phyloP scores from a whole-genome alignment of 2,888 invertebrate species.

The Drosophila leonis region DNA sequence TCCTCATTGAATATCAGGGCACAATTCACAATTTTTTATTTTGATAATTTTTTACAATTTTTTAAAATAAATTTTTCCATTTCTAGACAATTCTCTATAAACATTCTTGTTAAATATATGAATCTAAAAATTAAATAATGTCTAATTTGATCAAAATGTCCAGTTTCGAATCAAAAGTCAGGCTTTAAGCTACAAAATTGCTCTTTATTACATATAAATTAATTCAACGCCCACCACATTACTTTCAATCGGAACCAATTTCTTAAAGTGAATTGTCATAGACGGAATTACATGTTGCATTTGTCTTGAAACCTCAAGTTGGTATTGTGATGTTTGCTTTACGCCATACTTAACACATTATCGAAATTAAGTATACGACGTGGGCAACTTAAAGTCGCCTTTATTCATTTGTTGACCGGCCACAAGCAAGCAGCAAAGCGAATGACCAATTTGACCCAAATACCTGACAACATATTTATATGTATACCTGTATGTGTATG shows the following conservation, averaged over 20 bases:
- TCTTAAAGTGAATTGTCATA: background rate
- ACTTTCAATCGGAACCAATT: background rate
- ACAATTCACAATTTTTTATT: background rate
- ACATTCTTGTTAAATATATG: no score
- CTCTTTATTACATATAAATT: background rate
- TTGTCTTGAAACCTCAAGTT: background rate
- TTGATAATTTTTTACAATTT: background rate
- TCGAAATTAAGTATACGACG: constrained; percentile 48
- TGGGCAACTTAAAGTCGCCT: constrained; percentile 42
- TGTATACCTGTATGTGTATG: background rate
- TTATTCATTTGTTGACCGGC: constrained; percentile 47
- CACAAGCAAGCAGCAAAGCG: constrained; percentile 28
- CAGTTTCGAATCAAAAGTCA: no score
- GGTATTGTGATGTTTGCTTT: background rate
- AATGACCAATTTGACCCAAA: constrained; percentile 46
- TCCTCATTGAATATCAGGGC: no score
- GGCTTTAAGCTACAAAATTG: background rate
- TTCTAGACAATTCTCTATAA: no score
- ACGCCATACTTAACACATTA: constrained; percentile 26
- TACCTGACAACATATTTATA: constrained; percentile 18
- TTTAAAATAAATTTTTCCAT: no score
- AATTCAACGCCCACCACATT: background rate
- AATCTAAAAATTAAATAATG: no score
- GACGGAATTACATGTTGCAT: background rate
- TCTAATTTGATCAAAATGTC: no score